Evolutionary conservation across 2,113 vertebrate species (phyloP).

Genomic region (Oenanthe oenanthe): DNA sequence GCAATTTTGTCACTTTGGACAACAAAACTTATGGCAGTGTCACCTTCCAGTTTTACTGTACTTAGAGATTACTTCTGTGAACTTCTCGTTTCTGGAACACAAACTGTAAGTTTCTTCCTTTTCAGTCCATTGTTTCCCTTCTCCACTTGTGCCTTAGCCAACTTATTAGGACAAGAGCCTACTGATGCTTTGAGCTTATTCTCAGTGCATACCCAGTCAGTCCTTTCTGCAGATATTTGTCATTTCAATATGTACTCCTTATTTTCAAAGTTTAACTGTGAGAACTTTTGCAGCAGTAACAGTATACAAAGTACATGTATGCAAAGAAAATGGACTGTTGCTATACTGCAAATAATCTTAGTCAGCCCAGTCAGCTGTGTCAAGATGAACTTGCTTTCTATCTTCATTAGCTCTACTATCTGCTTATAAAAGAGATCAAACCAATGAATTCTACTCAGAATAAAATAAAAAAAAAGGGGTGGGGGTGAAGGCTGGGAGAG

Average conservation of each 20-base stretch:
- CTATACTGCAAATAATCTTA: neutral
- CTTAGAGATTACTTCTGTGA: neutral
- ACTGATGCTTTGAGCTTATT: neutral
- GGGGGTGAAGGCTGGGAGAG: accelerated
- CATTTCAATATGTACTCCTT: neutral
- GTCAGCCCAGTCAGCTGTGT: neutral
- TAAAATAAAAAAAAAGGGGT: no score
- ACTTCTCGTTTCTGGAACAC: neutral
- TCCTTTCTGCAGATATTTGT: neutral
- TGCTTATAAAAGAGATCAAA: neutral
- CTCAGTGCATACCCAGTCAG: neutral
- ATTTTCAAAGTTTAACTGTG: neutral
- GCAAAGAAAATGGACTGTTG: neutral
- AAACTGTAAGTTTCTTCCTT: neutral
- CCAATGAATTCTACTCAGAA: neutral
- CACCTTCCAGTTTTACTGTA: neutral
- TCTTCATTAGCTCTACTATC: neutral
- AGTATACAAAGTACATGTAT: neutral
- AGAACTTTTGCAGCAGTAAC: neutral
- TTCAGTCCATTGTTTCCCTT: neutral
- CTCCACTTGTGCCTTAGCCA: neutral
- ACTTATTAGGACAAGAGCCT: neutral
- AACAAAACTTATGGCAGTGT: neutral
- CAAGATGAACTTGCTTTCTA: neutral
- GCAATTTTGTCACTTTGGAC: neutral